Conservation (phyloP, 2,113 vertebrate genomes). For the Vimba vimba region DNA sequence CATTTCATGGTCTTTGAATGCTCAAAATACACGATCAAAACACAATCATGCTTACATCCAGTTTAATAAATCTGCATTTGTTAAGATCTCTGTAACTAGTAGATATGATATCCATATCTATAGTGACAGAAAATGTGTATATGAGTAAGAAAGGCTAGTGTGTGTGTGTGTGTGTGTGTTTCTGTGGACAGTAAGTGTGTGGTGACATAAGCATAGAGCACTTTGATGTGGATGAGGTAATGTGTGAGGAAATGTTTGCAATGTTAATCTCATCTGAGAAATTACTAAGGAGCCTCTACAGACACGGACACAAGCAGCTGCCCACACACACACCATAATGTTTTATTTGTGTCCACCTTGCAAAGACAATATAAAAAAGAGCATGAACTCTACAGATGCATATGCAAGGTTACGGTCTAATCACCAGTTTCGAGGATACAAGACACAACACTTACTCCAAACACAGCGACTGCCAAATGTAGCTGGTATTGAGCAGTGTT, state of each 20-base stretch:
- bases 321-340: background rate
- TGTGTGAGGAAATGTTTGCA: constrained; percentile 75
- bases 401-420: background rate
- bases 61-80: background rate
- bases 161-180: constrained; percentile 45
- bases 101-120: background rate
- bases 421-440: background rate
- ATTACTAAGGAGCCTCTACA: constrained; percentile 34
- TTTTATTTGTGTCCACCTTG: background rate
- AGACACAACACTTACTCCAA: constrained; percentile 2
- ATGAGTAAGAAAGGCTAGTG: background rate
- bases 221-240: constrained; percentile 80
- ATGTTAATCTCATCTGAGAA: constrained; percentile 71
- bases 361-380: background rate
- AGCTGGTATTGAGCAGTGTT: background rate
- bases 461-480: background rate
- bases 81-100: background rate
- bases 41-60: background rate
- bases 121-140: constrained; percentile 22
- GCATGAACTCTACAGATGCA: background rate
- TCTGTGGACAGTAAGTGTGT: constrained; percentile 71
- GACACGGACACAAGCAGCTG: constrained; percentile 1
- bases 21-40: background rate
- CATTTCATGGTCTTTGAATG: background rate
- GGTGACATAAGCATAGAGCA: constrained; percentile 70